Percentiles rank a stretch among this genome's conserved stretches.
Conservation (phyloP, 2,113 vertebrate species). For the Hippolais icterina region DNA sequence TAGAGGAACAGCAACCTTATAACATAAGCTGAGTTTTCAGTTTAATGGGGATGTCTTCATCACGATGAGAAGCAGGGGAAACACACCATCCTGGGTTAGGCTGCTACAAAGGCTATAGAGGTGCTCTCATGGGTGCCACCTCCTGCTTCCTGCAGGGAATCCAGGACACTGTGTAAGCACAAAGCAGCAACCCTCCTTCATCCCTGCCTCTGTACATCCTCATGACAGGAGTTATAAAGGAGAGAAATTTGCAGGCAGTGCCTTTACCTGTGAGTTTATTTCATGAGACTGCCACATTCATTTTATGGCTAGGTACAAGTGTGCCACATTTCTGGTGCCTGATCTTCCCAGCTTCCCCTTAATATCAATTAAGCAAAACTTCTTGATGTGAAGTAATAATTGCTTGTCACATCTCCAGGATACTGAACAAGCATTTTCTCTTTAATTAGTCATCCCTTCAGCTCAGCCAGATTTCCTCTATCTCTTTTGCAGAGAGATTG, state of each 20-base stretch:
- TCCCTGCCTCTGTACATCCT: not conserved
- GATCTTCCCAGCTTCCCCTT: not conserved
- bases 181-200: not conserved
- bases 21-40: not conserved
- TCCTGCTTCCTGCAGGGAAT: not conserved
- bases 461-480: not conserved
- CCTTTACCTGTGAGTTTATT: not conserved
- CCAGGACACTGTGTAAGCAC: not conserved
- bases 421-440: not conserved
- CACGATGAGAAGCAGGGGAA: not conserved
- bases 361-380: not conserved
- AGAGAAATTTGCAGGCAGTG: not conserved
- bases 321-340: not conserved
- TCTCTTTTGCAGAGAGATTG: not conserved
- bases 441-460: not conserved
- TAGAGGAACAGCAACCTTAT: not conserved
- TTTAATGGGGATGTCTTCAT: not conserved
- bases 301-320: not conserved
- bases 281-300: not conserved
- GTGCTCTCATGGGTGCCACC: not conserved
- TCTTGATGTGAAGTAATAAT: not conserved
- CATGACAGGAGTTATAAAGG: not conserved
- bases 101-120: not conserved
- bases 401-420: not conserved
- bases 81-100: accelerated